phyloP scores from a whole-genome alignment of 2,113 vertebrate species.

The Percopsis transmontana region DNA sequence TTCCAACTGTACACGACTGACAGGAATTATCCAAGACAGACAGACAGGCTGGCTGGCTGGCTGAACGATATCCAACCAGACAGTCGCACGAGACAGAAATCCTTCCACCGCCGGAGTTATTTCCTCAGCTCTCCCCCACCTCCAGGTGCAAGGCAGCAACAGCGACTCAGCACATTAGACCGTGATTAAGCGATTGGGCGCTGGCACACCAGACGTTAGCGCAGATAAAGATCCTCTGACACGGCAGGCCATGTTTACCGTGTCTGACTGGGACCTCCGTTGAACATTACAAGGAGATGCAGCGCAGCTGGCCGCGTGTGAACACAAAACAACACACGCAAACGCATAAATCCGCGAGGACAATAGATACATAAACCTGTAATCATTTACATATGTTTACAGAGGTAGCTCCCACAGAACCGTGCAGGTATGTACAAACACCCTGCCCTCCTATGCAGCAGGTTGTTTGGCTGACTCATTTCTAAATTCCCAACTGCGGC shows the following conservation, averaged over 20 bases:
- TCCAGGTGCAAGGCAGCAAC: slow-evolving; percentile 55
- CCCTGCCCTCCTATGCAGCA: slow-evolving; percentile 3
- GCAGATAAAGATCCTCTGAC: slow-evolving; percentile 66
- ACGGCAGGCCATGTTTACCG: slow-evolving; percentile 49
- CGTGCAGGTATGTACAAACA: not conserved
- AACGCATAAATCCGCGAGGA: not conserved
- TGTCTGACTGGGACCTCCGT: slow-evolving; percentile 15
- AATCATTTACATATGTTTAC: not conserved
- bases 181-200: slow-evolving; percentile 51
- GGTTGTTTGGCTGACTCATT: slow-evolving; percentile 41
- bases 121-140: slow-evolving; percentile 33
- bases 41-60: slow-evolving; percentile 1
- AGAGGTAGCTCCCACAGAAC: not conserved
- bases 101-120: slow-evolving; percentile 25
- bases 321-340: slow-evolving; percentile 11
- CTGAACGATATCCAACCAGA: not conserved
- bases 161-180: slow-evolving; percentile 51
- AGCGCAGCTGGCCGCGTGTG: slow-evolving; percentile 35
- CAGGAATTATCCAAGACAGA: too few relatives aligned
- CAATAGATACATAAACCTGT: slow-evolving; percentile 23
- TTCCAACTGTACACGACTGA: not conserved
- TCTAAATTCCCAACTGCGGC: not conserved
- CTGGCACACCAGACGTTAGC: slow-evolving; percentile 36
- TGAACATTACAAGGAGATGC: slow-evolving; percentile 28
- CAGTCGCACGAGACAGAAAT: slow-evolving; percentile 11